A percentile compares a stretch with the other conserved stretches of the same genome.
Conservation (phyloP, 2,113 vertebrate genomes). For the Pimephales promelas region DNA sequence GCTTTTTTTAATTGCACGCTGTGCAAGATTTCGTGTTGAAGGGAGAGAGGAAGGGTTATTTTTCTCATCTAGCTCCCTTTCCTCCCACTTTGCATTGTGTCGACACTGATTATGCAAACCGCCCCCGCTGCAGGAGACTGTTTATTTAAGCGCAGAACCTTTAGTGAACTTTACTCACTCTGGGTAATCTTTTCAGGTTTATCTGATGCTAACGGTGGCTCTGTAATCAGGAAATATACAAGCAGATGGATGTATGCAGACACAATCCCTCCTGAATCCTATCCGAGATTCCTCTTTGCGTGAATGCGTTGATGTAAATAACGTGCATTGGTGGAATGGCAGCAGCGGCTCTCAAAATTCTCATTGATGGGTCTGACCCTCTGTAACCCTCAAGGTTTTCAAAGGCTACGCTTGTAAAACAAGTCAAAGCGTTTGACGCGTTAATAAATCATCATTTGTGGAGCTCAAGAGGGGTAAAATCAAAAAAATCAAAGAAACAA, state of each 20-base stretch:
- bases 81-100: slow-evolving; percentile 44
- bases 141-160: slow-evolving; percentile 51
- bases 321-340: slow-evolving; percentile 1
- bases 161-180: slow-evolving; percentile 20
- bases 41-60: slow-evolving; percentile 24
- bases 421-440: not conserved
- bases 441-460: not conserved
- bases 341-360: slow-evolving; percentile 1
- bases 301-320: not conserved
- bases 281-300: not conserved
- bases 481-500: not conserved
- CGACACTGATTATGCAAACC: slow-evolving; percentile 52
- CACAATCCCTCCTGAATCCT: not conserved
- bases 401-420: not conserved
- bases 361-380: slow-evolving; percentile 10
- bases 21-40: slow-evolving; percentile 2
- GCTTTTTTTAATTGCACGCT: slow-evolving; percentile 11
- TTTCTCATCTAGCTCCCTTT: slow-evolving; percentile 27
- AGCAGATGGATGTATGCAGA: slow-evolving; percentile 3
- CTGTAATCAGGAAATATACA: slow-evolving; percentile 21
- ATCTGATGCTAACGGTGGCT: slow-evolving; percentile 25
- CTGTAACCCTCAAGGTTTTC: slow-evolving; percentile 14
- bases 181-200: slow-evolving; percentile 27
- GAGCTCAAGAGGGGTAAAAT: not conserved
- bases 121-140: slow-evolving; percentile 41